phyloP scores from a whole-genome alignment of 2,113 vertebrate genomes.

The Oncorhynchus mykiss region DNA sequence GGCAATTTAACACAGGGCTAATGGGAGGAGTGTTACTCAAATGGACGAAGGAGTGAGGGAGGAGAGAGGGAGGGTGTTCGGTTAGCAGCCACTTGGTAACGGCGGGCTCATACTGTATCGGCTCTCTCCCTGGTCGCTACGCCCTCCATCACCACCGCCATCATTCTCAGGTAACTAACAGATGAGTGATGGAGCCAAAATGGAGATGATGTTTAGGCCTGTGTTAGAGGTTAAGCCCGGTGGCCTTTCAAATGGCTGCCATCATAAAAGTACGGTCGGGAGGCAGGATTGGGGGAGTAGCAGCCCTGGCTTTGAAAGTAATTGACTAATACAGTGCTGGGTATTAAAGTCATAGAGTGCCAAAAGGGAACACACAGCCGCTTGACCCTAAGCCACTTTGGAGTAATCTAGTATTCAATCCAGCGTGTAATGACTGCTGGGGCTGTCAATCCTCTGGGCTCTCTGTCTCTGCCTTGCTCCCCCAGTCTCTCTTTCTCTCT shows the following conservation, averaged over 20 bases:
- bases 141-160: neutral
- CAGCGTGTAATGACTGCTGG: constrained; percentile 99
- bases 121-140: neutral
- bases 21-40: constrained; percentile 65
- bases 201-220: neutral
- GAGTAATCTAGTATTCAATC: constrained; percentile 99
- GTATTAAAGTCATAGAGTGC: constrained; percentile 99
- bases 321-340: constrained; percentile 99
- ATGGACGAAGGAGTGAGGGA: constrained; percentile 58
- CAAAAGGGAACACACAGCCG: constrained; percentile 98
- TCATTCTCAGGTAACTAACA: neutral
- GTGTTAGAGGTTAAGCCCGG: neutral
- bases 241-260: neutral
- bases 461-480: neutral
- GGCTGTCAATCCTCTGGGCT: constrained; percentile 76
- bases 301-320: constrained; percentile 84
- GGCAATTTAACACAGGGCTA: constrained; percentile 73
- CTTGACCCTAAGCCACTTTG: constrained; percentile 99
- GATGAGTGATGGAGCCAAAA: neutral
- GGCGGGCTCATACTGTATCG: too few species aligned
- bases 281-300: constrained; percentile 16
- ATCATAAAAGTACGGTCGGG: neutral
- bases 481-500: neutral
- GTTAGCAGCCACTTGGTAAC: too few species aligned
- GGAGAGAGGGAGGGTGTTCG: neutral